These are phyloP conservation scores for Melipona beecheii DNA, from an alignment of 2,888 invertebrate genomes.

Conservation along the genomic window DNA sequence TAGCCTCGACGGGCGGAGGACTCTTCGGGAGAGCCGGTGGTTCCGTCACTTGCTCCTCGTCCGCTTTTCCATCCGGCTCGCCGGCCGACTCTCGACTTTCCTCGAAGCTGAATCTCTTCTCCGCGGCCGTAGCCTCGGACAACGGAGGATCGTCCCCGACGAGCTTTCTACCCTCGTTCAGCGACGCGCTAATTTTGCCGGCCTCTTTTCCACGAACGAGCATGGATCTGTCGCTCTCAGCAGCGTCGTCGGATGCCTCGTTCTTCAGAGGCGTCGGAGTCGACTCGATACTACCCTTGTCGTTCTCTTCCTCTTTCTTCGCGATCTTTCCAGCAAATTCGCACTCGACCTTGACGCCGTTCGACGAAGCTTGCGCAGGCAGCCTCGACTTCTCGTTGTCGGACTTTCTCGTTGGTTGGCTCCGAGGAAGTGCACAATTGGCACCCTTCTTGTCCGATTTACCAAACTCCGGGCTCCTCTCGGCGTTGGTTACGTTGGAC, in stretches of 20 bases:
- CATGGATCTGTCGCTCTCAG: slow-evolving; percentile 60
- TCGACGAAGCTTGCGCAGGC: slow-evolving; percentile 46
- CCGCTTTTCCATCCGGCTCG: slow-evolving; percentile 94
- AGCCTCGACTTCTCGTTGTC: slow-evolving; percentile 77
- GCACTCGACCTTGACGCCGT: slow-evolving; percentile 41
- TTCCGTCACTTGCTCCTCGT: slow-evolving; percentile 90
- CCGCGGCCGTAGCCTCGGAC: slow-evolving; percentile 61
- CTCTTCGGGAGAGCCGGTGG: slow-evolving; percentile 89
- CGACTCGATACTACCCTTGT: slow-evolving; percentile 3
- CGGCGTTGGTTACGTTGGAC: slow-evolving; percentile 6
- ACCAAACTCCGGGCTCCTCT: slow-evolving; percentile 30
- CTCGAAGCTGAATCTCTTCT: slow-evolving; percentile 83
- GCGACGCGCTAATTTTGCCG: slow-evolving; percentile 55
- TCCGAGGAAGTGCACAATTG: slow-evolving; percentile 65
- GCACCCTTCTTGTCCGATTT: slow-evolving; percentile 69
- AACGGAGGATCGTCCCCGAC: slow-evolving; percentile 36
- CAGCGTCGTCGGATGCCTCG: slow-evolving; percentile 64
- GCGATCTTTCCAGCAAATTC: slow-evolving; percentile 27
- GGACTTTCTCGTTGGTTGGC: slow-evolving; percentile 76
- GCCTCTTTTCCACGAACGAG: slow-evolving; percentile 62
- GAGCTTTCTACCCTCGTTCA: slow-evolving; percentile 44
- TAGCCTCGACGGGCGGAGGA: slow-evolving; percentile 86
- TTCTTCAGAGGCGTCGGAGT: no score
- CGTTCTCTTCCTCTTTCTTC: slow-evolving; percentile 27
- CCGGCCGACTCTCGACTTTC: slow-evolving; percentile 92